Conservation (phyloP, 2,797 vertebrate genomes). For the Tiaroga cobitis region DNA sequence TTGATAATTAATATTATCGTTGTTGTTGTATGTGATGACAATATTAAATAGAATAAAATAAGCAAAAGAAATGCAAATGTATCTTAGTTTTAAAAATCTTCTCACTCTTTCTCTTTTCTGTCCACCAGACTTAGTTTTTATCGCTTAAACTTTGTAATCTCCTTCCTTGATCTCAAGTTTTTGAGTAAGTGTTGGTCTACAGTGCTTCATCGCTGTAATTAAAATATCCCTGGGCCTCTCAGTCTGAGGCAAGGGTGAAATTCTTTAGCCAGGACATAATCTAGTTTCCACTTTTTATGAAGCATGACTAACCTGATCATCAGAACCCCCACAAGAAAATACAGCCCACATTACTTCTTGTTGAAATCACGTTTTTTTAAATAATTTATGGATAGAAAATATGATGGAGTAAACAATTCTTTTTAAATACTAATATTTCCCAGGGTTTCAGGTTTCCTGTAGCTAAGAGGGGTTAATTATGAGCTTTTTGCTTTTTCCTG, state of each 20-base stretch:
- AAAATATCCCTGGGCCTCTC: slow-evolving; percentile 5
- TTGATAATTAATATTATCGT: background rate
- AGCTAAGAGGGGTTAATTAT: background rate
- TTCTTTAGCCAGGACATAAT: background rate
- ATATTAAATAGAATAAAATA: background rate
- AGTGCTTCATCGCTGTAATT: background rate
- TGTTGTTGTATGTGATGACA: background rate
- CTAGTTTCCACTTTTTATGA: slow-evolving; percentile 5
- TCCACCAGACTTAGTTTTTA: background rate
- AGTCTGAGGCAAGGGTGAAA: background rate
- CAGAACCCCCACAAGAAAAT: background rate
- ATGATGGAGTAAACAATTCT: background rate
- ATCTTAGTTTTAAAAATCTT: background rate
- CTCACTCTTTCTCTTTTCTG: background rate
- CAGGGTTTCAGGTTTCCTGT: slow-evolving; percentile 1
- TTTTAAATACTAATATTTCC: background rate
- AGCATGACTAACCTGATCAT: slow-evolving; percentile 7
- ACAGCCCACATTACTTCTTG: background rate
- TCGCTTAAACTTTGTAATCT: slow-evolving; percentile 11
- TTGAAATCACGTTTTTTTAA: background rate
- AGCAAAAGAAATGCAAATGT: background rate
- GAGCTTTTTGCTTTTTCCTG: background rate
- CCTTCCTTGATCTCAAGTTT: background rate
- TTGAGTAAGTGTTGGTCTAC: background rate
- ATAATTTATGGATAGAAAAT: background rate